These are phyloP conservation scores for Lasius platythorax DNA, from an alignment of 2,888 invertebrate species.

Conservation along the genomic window DNA sequence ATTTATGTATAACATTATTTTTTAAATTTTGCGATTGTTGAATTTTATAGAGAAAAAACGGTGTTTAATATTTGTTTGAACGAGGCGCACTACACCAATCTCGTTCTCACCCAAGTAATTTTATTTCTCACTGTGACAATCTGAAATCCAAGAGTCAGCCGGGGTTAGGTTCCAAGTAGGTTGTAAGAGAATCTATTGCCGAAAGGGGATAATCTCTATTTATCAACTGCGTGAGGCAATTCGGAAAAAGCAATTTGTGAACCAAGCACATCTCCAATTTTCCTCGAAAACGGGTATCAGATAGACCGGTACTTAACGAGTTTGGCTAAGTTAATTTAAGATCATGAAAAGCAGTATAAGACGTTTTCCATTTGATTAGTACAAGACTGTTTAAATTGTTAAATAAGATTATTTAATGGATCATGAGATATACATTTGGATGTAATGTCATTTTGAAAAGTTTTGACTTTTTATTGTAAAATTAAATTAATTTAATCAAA, in stretches of 20 bases:
- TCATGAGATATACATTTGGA: background rate
- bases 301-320: constrained; percentile 7
- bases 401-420: background rate
- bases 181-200: constrained; percentile 18
- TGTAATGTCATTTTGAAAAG: background rate
- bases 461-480: too few relatives aligned
- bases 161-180: background rate
- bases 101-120: background rate
- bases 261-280: constrained; percentile 11
- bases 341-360: background rate
- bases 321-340: background rate
- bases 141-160: background rate
- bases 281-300: background rate
- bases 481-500: background rate
- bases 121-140: background rate
- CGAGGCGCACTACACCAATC: background rate
- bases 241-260: constrained; percentile 17
- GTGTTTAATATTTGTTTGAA: background rate
- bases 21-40: background rate
- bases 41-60: background rate
- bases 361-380: background rate
- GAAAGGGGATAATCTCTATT: constrained; percentile 23
- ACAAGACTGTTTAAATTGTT: background rate
- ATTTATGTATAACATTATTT: background rate
- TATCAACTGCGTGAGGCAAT: background rate